Conservation (phyloP, 2,888 invertebrate species). For the Thereva nobilitata region DNA sequence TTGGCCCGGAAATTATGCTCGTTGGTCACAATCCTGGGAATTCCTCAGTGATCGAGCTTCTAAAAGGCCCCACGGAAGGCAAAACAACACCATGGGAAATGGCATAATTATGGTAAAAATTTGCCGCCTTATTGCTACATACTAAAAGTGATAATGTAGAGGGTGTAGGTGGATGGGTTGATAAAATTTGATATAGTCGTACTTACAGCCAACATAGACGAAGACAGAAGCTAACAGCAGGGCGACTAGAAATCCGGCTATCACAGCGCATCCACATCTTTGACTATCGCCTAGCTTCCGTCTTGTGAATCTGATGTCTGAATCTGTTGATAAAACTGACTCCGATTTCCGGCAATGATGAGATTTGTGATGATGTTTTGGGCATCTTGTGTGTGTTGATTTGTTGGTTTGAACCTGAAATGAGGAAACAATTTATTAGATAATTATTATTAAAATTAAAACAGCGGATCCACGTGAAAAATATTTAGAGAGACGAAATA, state of each 20-base stretch:
- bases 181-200: not conserved
- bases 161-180: not conserved
- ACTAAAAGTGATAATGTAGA: no score
- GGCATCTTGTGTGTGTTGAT: conserved; percentile 33
- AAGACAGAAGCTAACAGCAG: conserved; percentile 72
- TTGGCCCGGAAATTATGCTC: no score
- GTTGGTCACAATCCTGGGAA: no score
- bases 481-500: no score
- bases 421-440: not conserved
- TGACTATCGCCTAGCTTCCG: conserved; percentile 83
- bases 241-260: conserved; percentile 80
- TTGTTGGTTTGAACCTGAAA: conserved; percentile 14
- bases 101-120: not conserved
- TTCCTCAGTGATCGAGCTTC: no score
- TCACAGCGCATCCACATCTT: conserved; percentile 84
- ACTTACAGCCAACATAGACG: conserved; percentile 68
- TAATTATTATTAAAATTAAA: not conserved
- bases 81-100: no score
- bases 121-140: not conserved
- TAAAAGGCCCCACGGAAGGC: no score
- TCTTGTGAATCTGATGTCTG: conserved; percentile 85
- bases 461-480: no score
- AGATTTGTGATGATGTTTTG: conserved; percentile 46
- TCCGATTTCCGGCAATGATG: conserved; percentile 62
- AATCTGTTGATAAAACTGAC: conserved; percentile 83